Evolutionary conservation across 2,113 vertebrate species (phyloP).

Genomic region (Coryphaenoides rupestris): DNA sequence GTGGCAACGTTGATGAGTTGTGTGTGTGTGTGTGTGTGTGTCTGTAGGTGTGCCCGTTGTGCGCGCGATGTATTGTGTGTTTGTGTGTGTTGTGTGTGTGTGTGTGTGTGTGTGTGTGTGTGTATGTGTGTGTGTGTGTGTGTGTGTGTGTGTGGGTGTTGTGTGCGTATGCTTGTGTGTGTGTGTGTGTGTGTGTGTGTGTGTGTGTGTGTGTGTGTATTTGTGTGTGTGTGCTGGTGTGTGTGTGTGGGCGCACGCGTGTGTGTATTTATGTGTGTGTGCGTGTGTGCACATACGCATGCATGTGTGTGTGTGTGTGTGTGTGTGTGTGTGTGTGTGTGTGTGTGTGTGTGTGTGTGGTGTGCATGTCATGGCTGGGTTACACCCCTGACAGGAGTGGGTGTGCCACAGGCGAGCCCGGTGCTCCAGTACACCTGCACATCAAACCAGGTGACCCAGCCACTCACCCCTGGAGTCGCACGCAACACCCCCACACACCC

Average conservation of each 20-base stretch:
- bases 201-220: too few species aligned
- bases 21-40: too few species aligned
- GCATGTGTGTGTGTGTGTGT: background rate
- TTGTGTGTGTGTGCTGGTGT: too few species aligned
- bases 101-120: constrained; percentile 1
- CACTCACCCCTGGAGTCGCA: background rate
- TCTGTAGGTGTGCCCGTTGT: too few species aligned
- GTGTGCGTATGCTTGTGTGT: background rate
- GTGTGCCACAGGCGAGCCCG: background rate
- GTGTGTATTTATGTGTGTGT: too few species aligned
- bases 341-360: background rate
- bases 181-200: too few species aligned
- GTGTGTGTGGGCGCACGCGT: too few species aligned
- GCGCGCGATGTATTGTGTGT: too few species aligned
- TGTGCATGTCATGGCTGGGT: background rate
- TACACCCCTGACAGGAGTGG: background rate
- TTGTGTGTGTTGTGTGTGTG: background rate
- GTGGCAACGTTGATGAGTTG: too few species aligned
- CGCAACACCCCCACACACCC: background rate
- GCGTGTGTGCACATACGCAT: too few species aligned
- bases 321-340: background rate
- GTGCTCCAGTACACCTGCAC: background rate
- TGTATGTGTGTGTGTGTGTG: background rate
- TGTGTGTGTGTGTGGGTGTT: background rate
- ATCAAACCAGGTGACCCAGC: background rate